These are phyloP conservation scores for Salmo trutta DNA, from an alignment of 2,797 vertebrate genomes.

Conservation along the genomic window DNA sequence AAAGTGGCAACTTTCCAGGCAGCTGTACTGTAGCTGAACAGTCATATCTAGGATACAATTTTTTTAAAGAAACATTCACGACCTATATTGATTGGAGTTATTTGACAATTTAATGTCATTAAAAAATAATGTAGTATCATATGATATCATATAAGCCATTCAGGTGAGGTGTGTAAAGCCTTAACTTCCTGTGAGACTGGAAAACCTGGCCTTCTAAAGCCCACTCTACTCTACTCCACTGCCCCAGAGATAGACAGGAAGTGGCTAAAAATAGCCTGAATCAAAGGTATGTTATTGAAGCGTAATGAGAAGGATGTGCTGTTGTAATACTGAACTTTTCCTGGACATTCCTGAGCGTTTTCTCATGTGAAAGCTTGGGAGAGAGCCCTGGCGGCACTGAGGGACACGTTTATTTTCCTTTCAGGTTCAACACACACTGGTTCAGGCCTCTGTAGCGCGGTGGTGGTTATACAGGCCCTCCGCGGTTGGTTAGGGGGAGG, in stretches of 20 bases:
- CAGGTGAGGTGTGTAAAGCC: not conserved
- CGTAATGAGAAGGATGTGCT: slow-evolving; percentile 89
- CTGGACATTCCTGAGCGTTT: slow-evolving; percentile 78
- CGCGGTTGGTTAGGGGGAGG: not conserved
- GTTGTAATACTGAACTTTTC: slow-evolving; percentile 80
- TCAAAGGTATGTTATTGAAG: slow-evolving; percentile 92
- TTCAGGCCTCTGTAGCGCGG: slow-evolving; percentile 33
- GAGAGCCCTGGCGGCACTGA: slow-evolving; percentile 77
- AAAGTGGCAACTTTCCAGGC: not conserved
- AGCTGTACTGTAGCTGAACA: not conserved
- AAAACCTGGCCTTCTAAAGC: slow-evolving; percentile 9
- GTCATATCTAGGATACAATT: not conserved
- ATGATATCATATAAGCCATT: not conserved
- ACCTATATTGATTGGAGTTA: not conserved
- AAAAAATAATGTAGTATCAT: not conserved
- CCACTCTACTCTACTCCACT: slow-evolving; percentile 9
- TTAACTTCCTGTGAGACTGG: slow-evolving; percentile 4
- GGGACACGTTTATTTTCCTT: slow-evolving; percentile 63
- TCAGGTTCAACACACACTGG: slow-evolving; percentile 65
- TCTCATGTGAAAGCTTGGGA: slow-evolving; percentile 87
- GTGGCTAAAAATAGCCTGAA: slow-evolving; percentile 88
- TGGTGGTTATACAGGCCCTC: not conserved
- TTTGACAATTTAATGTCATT: not conserved
- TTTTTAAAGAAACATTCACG: not conserved
- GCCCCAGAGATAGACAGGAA: slow-evolving; percentile 44